Evolutionary conservation across 2,797 vertebrate genomes (phyloP).

Genomic region (Pygocentrus nattereri): DNA sequence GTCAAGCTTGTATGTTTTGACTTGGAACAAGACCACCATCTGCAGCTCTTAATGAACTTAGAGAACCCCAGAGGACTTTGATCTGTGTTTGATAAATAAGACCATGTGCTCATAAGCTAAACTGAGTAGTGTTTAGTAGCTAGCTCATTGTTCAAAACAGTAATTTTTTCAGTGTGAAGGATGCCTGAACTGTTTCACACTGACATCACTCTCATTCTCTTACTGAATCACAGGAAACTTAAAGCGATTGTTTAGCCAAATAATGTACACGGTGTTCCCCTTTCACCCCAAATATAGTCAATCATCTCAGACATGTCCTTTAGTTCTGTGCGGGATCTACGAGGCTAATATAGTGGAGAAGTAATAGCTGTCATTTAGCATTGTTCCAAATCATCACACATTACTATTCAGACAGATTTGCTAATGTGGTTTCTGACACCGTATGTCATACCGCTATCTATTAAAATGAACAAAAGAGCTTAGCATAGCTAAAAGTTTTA

Average conservation of each 20-base stretch:
- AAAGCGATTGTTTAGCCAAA: not conserved
- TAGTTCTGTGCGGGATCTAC: not conserved
- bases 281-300: not conserved
- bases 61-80: constrained; percentile 66
- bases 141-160: constrained; percentile 11
- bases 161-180: constrained; percentile 8
- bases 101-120: constrained; percentile 58
- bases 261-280: not conserved
- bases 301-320: not conserved
- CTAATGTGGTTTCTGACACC: too few species aligned
- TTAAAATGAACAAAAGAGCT: too few species aligned
- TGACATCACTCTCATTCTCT: constrained; percentile 18
- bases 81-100: constrained; percentile 60
- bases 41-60: constrained; percentile 55
- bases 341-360: not conserved
- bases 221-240: not conserved
- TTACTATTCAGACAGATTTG: not conserved
- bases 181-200: not conserved
- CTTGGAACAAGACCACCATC: constrained; percentile 61
- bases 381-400: not conserved
- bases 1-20: constrained; percentile 62
- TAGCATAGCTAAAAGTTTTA: too few species aligned
- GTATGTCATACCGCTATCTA: too few species aligned
- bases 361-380: too few species aligned
- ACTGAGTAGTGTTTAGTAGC: not conserved